Evolutionary conservation across 2,113 vertebrate genomes (phyloP).

Genomic region (Emydocephalus ijimae): DNA sequence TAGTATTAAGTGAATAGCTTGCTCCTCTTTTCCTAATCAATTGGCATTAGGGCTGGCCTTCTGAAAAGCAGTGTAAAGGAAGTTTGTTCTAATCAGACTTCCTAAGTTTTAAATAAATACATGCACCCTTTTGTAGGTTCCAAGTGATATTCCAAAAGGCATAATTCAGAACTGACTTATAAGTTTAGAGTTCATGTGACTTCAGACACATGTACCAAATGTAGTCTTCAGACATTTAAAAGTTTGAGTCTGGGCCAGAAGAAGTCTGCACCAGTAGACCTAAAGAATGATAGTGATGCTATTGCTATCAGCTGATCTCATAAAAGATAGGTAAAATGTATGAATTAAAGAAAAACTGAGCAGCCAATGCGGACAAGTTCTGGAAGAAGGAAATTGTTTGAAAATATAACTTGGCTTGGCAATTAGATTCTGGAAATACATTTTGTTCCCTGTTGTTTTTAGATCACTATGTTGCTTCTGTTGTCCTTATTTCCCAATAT

Average conservation of each 20-base stretch:
- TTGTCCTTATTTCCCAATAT: background rate
- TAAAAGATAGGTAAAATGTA: background rate
- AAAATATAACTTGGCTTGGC: background rate
- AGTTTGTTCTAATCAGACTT: background rate
- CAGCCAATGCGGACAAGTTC: background rate
- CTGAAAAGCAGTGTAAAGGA: background rate
- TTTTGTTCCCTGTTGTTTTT: background rate
- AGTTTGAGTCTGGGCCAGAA: background rate
- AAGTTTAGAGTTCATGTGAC: background rate
- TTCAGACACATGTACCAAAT: background rate
- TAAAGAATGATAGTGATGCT: background rate
- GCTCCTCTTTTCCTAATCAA: background rate
- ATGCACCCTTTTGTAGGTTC: background rate
- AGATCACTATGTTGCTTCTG: background rate
- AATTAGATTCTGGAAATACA: background rate
- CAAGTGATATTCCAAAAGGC: background rate
- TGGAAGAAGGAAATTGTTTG: background rate
- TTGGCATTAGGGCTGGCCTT: background rate
- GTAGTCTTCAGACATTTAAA: background rate
- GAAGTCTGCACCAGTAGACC: background rate
- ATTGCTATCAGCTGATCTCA: background rate
- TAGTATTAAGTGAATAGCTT: background rate
- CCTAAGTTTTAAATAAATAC: background rate
- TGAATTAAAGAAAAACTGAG: background rate
- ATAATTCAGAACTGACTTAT: background rate